Percentiles rank a stretch among this genome's conserved stretches.
Conservation (phyloP, 2,888 invertebrate species). For the Lycia hirtaria region DNA sequence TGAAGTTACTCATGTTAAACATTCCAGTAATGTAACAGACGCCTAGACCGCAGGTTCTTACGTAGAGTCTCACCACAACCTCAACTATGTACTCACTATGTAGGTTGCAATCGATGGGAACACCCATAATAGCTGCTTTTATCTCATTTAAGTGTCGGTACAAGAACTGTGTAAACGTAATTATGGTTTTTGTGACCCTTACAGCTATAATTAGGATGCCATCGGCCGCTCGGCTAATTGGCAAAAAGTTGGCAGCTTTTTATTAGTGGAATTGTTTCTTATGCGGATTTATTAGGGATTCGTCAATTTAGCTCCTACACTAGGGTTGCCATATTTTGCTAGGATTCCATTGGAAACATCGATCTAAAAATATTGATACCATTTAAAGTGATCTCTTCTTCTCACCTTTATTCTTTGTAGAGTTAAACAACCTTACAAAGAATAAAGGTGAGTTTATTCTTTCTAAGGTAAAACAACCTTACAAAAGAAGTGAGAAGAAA, state of each 20-base stretch:
- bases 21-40: not conserved
- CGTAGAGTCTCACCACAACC: slow-evolving; percentile 8
- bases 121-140: slow-evolving; percentile 25
- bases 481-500: too few species aligned
- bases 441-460: too few species aligned
- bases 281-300: not conserved
- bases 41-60: not conserved
- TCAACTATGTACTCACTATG: slow-evolving; percentile 33
- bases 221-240: slow-evolving; percentile 32
- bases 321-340: too few species aligned
- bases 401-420: too few species aligned
- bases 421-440: too few species aligned
- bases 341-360: too few species aligned
- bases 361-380: too few species aligned
- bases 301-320: not conserved
- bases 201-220: slow-evolving; percentile 35
- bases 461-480: too few species aligned
- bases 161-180: slow-evolving; percentile 31
- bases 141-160: slow-evolving; percentile 32
- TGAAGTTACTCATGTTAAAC: too few species aligned
- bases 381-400: too few species aligned
- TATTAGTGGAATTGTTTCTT: slow-evolving; percentile 34
- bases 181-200: slow-evolving; percentile 37
- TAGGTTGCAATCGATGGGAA: slow-evolving; percentile 26
- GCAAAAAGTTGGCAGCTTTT: slow-evolving; percentile 36